Evolutionary conservation across 2,888 invertebrate species (phyloP).

Genomic region (Troides oblongomaculatus): DNA sequence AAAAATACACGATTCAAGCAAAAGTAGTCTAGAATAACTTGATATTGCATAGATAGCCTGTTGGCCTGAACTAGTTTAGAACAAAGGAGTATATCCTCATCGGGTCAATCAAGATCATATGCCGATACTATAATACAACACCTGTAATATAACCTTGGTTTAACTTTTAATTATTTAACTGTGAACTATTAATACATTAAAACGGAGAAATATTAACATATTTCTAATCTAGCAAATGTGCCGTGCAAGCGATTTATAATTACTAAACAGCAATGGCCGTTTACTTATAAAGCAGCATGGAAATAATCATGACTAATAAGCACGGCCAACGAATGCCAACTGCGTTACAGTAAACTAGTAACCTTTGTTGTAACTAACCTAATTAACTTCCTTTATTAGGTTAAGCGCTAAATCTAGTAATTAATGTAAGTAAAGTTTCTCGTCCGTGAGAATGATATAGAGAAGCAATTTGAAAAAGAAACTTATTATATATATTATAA

Average conservation of each 20-base stretch:
- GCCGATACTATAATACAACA: not conserved
- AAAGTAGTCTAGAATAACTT: too few species aligned
- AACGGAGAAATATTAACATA: constrained; percentile 23
- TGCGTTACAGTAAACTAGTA: constrained; percentile 15
- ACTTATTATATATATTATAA: too few species aligned
- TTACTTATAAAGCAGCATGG: not conserved
- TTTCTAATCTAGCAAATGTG: constrained; percentile 24
- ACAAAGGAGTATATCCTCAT: too few species aligned
- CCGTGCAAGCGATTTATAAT: constrained; percentile 16
- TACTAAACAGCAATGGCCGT: constrained; percentile 16
- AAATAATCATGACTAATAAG: not conserved
- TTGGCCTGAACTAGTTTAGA: too few species aligned
- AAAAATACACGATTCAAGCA: too few species aligned
- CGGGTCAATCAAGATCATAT: too few species aligned
- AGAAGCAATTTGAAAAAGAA: too few species aligned
- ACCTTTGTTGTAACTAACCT: constrained; percentile 23
- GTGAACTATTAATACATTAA: not conserved
- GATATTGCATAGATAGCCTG: too few species aligned
- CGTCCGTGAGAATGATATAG: not conserved
- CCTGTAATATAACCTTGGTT: not conserved
- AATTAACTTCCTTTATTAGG: constrained; percentile 22
- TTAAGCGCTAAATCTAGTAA: not conserved
- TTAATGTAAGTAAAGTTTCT: not conserved
- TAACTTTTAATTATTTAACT: not conserved
- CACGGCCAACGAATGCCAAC: not conserved